A percentile compares a stretch with the other conserved stretches of the same genome.
phyloP scores from a whole-genome alignment of 2,797 vertebrate species.

The Ispidina picta region DNA sequence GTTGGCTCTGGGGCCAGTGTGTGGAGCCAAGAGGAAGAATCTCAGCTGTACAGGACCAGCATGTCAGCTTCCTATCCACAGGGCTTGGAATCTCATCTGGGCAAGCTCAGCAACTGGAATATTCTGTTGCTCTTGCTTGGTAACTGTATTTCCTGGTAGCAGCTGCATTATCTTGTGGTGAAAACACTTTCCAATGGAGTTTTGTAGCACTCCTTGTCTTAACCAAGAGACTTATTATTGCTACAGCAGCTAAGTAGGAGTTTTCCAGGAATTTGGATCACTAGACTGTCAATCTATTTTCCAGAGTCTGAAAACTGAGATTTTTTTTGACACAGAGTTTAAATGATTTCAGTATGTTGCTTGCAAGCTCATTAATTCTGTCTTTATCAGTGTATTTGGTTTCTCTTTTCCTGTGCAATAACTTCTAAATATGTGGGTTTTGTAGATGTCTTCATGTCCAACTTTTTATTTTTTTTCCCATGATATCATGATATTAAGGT shows the following conservation, averaged over 20 bases:
- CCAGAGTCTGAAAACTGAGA: constrained; percentile 43
- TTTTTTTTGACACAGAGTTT: not conserved
- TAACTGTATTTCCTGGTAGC: constrained; percentile 46
- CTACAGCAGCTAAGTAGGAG: not conserved
- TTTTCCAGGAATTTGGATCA: constrained; percentile 39
- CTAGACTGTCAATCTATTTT: constrained; percentile 10
- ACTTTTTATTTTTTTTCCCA: not conserved
- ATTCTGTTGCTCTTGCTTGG: not conserved
- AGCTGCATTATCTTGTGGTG: constrained; percentile 10
- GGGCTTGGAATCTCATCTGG: constrained; percentile 1
- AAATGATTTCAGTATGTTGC: constrained; percentile 31
- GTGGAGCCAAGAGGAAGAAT: constrained; percentile 55
- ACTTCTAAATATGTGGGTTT: constrained; percentile 14
- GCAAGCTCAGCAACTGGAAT: constrained; percentile 21
- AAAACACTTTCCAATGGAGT: constrained; percentile 10
- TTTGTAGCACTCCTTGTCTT: constrained; percentile 27
- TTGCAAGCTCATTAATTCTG: constrained; percentile 44
- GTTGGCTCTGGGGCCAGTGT: constrained; percentile 49
- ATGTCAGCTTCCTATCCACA: constrained; percentile 39
- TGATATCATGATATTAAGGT: constrained; percentile 16
- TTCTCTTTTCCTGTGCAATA: constrained; percentile 48
- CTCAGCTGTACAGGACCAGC: constrained; percentile 3
- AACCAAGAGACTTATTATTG: not conserved
- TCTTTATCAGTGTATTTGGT: constrained; percentile 43
- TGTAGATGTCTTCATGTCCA: constrained; percentile 32